Conservation (phyloP, 1,140 invertebrate species). For the Hylaeus anthracinus region DNA sequence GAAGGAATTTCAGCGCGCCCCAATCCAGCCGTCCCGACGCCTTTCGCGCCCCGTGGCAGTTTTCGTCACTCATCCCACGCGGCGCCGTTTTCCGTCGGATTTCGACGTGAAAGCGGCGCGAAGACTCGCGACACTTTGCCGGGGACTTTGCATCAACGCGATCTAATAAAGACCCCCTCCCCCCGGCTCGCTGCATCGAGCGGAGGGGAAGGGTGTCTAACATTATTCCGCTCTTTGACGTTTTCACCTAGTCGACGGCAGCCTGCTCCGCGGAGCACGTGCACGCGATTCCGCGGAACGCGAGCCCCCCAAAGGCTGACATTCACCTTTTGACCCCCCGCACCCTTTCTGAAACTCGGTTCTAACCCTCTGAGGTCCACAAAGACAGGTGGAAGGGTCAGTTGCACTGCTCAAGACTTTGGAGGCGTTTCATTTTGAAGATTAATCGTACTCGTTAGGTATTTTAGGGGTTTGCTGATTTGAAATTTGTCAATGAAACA, state of each 20-base stretch:
- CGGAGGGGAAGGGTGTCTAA: slow-evolving; percentile 30
- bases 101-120: slow-evolving; percentile 56
- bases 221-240: slow-evolving; percentile 65
- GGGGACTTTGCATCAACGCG: slow-evolving; percentile 56
- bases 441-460: too few relatives aligned
- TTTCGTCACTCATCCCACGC: slow-evolving; percentile 23
- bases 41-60: slow-evolving; percentile 15
- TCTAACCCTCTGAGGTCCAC: slow-evolving; percentile 15
- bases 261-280: slow-evolving; percentile 25
- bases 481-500: too few relatives aligned
- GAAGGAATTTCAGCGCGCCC: slow-evolving; percentile 35
- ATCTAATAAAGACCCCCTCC: slow-evolving; percentile 61
- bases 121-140: slow-evolving; percentile 44
- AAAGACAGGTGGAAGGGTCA: too few relatives aligned
- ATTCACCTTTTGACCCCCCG: slow-evolving; percentile 18
- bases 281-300: slow-evolving; percentile 36
- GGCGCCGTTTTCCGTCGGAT: slow-evolving; percentile 47
- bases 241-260: slow-evolving; percentile 57
- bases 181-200: background rate
- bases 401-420: too few relatives aligned
- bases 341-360: slow-evolving; percentile 29
- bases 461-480: too few relatives aligned
- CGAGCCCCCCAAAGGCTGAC: slow-evolving; percentile 34
- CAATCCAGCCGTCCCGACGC: slow-evolving; percentile 6
- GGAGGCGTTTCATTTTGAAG: too few relatives aligned